Conservation (phyloP, 2,113 vertebrate species). For the Albula goreensis region DNA sequence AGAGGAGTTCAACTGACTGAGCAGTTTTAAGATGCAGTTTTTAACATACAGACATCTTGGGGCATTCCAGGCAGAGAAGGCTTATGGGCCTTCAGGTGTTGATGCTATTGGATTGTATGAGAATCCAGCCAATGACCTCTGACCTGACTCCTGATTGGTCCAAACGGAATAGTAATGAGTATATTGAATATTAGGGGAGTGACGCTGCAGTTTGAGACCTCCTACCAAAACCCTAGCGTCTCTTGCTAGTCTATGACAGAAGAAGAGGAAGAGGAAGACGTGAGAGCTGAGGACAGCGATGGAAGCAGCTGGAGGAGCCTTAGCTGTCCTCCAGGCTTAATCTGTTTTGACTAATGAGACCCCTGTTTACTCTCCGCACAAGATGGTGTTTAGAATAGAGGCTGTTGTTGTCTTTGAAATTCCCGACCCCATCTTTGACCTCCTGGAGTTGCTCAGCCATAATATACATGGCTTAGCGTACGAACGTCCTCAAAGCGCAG, state of each 20-base stretch:
- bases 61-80: neutral
- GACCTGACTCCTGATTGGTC: neutral
- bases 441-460: neutral
- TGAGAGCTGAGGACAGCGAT: neutral
- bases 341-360: constrained; percentile 5
- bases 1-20: neutral
- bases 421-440: neutral
- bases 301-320: neutral
- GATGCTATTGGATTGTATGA: neutral
- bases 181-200: too few species aligned
- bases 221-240: neutral
- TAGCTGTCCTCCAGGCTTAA: neutral
- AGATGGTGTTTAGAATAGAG: neutral
- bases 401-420: constrained; percentile 1
- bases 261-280: neutral
- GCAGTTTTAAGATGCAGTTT: neutral
- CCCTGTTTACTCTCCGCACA: neutral
- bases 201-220: neutral
- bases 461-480: neutral
- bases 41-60: too few species aligned
- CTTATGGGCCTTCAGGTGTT: neutral
- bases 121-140: neutral
- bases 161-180: too few species aligned
- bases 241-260: neutral
- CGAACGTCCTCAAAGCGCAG: neutral